Conservation (phyloP, 2,888 invertebrate species). For the Mesoligia furuncula region DNA sequence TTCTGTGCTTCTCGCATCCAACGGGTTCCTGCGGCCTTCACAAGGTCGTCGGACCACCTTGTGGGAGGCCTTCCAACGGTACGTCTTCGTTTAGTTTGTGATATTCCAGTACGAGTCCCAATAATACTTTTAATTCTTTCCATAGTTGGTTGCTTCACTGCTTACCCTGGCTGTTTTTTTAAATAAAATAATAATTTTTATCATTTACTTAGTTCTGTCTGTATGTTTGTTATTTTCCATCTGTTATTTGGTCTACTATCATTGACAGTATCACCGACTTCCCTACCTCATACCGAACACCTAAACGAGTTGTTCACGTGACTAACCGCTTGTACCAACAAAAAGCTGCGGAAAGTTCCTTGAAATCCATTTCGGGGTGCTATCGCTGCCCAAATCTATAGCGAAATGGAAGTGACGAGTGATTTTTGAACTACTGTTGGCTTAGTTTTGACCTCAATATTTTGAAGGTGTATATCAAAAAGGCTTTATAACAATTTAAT, state of each 20-base stretch:
- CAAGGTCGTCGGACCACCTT: no score
- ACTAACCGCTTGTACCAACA: constrained; percentile 64
- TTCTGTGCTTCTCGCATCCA: no score
- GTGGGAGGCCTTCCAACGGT: no score
- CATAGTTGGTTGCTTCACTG: not conserved
- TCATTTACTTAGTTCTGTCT: not conserved
- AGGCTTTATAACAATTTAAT: not conserved
- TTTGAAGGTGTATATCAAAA: constrained; percentile 4
- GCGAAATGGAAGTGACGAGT: constrained; percentile 56
- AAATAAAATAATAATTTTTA: not conserved
- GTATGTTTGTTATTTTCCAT: not conserved
- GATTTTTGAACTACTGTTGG: constrained; percentile 42
- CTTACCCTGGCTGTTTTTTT: not conserved
- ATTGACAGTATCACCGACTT: constrained; percentile 5
- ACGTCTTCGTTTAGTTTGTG: no score
- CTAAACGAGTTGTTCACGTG: constrained; percentile 74
- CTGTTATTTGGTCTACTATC: not conserved
- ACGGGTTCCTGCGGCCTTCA: no score
- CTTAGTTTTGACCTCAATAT: constrained; percentile 40
- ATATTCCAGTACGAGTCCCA: not conserved
- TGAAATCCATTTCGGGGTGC: constrained; percentile 70
- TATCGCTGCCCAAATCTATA: constrained; percentile 62
- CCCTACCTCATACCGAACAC: constrained; percentile 39
- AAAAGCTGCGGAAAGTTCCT: constrained; percentile 68
- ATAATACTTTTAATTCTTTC: not conserved